Evolutionary conservation across 2,888 invertebrate genomes (phyloP).

Genomic region (Polyploca ridens): DNA sequence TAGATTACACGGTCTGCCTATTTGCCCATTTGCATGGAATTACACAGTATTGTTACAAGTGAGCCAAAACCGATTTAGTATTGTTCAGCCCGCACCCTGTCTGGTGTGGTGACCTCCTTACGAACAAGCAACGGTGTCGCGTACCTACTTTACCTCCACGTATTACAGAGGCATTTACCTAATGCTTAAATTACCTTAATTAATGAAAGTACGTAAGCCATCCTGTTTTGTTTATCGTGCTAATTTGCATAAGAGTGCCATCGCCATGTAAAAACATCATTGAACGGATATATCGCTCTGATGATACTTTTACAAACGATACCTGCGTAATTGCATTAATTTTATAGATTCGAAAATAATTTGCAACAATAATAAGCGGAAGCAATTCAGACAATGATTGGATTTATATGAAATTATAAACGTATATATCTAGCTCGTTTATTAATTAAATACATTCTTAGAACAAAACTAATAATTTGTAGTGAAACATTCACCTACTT

Average conservation of each 20-base stretch:
- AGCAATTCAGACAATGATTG: too few species aligned
- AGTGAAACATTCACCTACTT: too few species aligned
- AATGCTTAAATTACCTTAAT: neutral
- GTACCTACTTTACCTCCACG: constrained; percentile 4
- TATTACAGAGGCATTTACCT: neutral
- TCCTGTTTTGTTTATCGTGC: neutral
- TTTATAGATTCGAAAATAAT: too few species aligned
- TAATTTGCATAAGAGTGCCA: neutral
- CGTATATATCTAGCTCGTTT: too few species aligned
- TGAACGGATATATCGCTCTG: too few species aligned
- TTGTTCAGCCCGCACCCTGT: constrained; percentile 47
- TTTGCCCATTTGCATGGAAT: constrained; percentile 29
- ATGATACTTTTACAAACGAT: too few species aligned
- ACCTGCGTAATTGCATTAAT: too few species aligned
- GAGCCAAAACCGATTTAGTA: constrained; percentile 26
- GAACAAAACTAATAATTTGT: too few species aligned
- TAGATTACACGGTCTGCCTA: constrained; percentile 22
- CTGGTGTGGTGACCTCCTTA: constrained; percentile 48
- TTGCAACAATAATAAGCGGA: too few species aligned
- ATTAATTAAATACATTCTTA: too few species aligned
- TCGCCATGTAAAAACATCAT: neutral
- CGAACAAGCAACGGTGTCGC: constrained; percentile 1
- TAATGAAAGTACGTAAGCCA: neutral
- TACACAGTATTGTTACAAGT: constrained; percentile 9
- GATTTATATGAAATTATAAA: too few species aligned